These are phyloP conservation scores for Sthenelais limicola DNA, from an alignment of 2,888 invertebrate species.

Conservation along the genomic window DNA sequence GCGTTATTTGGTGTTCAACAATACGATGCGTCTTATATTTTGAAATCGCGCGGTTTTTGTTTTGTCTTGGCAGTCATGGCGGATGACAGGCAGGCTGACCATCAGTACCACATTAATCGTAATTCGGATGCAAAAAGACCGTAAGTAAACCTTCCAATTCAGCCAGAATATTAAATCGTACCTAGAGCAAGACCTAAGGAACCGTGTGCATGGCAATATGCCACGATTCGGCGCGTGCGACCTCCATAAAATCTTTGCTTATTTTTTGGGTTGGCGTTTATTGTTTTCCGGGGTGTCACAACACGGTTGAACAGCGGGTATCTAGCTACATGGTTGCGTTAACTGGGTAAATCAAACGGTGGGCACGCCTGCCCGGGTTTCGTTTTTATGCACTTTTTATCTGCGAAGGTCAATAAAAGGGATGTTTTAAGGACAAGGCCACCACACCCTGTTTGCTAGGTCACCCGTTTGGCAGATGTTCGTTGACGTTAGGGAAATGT, in stretches of 20 bases:
- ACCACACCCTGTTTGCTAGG: no score
- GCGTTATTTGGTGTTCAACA: no score
- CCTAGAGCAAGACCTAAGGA: background rate
- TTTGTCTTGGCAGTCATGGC: conserved; percentile 41
- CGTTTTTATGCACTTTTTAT: no score
- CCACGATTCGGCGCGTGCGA: background rate
- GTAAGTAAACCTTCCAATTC: conserved; percentile 17
- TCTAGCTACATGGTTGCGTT: conserved; percentile 29
- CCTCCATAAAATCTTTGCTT: conserved; percentile 10
- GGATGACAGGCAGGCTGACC: conserved; percentile 38
- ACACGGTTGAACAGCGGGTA: conserved; percentile 29
- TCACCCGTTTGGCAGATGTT: no score
- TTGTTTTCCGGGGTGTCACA: conserved; percentile 40
- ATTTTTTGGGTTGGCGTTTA: conserved; percentile 32
- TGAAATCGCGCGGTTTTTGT: conserved; percentile 19
- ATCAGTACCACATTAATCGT: conserved; percentile 37
- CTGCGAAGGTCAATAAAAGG: no score
- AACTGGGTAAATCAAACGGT: no score
- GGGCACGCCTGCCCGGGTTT: no score
- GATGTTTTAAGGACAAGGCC: no score
- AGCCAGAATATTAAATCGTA: background rate
- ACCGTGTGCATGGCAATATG: background rate
- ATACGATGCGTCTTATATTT: background rate
- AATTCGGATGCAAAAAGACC: conserved; percentile 37
- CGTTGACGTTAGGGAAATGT: no score